These are phyloP conservation scores for Aphelenchoides fujianensis DNA, from an alignment of 1,140 invertebrate species.

Conservation along the genomic window DNA sequence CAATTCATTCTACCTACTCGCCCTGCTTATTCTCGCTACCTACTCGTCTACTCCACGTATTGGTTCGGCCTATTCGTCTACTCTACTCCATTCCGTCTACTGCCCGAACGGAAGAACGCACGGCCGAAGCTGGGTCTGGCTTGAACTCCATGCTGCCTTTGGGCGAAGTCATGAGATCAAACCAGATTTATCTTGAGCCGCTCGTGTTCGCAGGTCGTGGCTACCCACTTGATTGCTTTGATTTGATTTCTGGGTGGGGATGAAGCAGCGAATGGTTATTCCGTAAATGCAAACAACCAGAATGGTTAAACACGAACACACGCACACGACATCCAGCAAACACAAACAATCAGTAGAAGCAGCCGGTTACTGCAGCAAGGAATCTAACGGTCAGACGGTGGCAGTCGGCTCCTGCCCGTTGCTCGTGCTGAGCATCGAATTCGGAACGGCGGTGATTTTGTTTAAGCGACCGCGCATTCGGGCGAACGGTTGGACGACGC, in stretches of 20 bases:
- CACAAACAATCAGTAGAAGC: too few species aligned
- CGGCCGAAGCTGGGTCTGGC: not conserved
- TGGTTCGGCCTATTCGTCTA: not conserved
- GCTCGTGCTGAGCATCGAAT: not conserved
- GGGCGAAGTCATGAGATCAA: constrained; percentile 11
- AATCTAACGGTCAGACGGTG: not conserved
- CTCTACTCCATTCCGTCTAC: not conserved
- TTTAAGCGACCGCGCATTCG: not conserved
- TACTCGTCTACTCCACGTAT: not conserved
- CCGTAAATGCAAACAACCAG: too few species aligned
- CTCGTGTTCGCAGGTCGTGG: not conserved
- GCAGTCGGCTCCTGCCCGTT: not conserved
- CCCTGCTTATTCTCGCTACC: not conserved
- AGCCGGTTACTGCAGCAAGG: too few species aligned
- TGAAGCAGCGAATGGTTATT: not conserved
- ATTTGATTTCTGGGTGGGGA: not conserved
- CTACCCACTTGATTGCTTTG: not conserved
- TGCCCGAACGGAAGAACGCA: not conserved
- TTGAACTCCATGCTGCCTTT: not conserved
- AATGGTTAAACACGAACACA: too few species aligned
- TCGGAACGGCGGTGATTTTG: not conserved
- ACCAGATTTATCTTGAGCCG: constrained; percentile 7
- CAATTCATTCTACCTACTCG: too few species aligned
- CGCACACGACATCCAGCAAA: too few species aligned
- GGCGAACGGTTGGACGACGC: not conserved